A percentile compares a stretch with the other conserved stretches of the same genome.
Evolutionary conservation across 2,888 invertebrate genomes (phyloP).

Genomic region (Ophion obscuratus): DNA sequence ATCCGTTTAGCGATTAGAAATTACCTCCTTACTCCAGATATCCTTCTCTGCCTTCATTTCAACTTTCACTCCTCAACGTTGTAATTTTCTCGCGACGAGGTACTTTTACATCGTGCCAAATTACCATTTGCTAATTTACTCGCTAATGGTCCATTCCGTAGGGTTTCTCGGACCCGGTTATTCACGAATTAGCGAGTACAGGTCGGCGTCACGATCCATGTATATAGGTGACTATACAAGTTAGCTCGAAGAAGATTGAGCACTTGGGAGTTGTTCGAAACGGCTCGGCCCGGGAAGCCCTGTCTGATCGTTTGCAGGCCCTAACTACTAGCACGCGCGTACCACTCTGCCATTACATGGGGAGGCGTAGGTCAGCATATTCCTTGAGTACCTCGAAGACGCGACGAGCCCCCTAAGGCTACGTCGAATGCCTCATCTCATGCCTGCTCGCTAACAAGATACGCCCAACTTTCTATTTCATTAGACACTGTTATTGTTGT

Average conservation of each 20-base stretch:
- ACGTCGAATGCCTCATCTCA: neutral
- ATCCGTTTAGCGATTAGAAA: conserved; percentile 60
- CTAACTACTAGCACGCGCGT: neutral
- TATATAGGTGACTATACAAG: neutral
- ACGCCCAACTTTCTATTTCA: conserved; percentile 4
- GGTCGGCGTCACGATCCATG: neutral
- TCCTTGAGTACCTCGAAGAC: neutral
- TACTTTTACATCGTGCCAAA: conserved; percentile 52
- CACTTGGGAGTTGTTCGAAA: conserved; percentile 1
- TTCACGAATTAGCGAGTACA: conserved; percentile 31
- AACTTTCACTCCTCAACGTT: conserved; percentile 15
- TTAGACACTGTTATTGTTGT: conserved; percentile 13
- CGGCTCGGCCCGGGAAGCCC: neutral
- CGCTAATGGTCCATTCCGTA: conserved; percentile 62
- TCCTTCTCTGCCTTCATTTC: conserved; percentile 24
- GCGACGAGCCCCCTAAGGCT: neutral
- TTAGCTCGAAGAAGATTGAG: conserved; percentile 13
- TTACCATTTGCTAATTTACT: conserved; percentile 68
- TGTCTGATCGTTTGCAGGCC: conserved; percentile 13
- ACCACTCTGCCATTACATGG: neutral
- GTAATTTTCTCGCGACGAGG: conserved; percentile 4
- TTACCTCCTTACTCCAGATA: conserved; percentile 60
- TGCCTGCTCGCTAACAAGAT: neutral
- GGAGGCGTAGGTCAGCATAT: neutral
- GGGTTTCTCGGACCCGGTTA: neutral